Evolutionary conservation across 2,888 invertebrate species (phyloP).

Genomic region (Pyrrhosoma nymphula): DNA sequence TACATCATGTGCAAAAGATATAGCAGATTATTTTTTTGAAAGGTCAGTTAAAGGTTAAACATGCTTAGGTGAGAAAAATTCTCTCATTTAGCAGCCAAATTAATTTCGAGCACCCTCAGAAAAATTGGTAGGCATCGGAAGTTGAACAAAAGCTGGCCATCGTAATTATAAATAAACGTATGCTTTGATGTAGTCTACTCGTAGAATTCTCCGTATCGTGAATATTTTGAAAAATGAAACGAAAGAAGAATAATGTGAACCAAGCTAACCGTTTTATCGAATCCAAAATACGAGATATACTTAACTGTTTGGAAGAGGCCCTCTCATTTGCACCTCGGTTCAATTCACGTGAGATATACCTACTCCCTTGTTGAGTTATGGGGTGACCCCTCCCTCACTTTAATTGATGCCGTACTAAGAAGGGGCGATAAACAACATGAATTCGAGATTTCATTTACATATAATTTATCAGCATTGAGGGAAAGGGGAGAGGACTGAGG

Average conservation of each 20-base stretch:
- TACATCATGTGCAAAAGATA: too few relatives aligned
- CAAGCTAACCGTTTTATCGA: neutral
- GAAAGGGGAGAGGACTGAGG: neutral
- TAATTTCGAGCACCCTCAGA: too few relatives aligned
- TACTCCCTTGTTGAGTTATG: neutral
- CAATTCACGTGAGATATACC: neutral
- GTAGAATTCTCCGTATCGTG: too few relatives aligned
- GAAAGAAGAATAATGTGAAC: neutral
- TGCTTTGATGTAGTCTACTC: too few relatives aligned
- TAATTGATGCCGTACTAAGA: neutral
- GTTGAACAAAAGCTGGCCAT: too few relatives aligned
- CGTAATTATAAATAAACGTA: too few relatives aligned
- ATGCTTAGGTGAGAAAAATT: too few relatives aligned
- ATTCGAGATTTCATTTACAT: slow-evolving; percentile 10
- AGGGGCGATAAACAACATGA: neutral
- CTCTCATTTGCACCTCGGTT: neutral
- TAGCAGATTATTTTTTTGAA: too few relatives aligned
- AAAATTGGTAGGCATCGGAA: too few relatives aligned
- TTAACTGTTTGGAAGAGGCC: neutral
- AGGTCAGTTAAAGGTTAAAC: too few relatives aligned
- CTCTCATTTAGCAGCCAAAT: too few relatives aligned
- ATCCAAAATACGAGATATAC: neutral
- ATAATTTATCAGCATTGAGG: slow-evolving; percentile 24
- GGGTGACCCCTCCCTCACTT: neutral
- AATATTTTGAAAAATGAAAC: neutral